These are phyloP conservation scores for Thumatha senex DNA, from an alignment of 2,888 invertebrate genomes.

Conservation along the genomic window DNA sequence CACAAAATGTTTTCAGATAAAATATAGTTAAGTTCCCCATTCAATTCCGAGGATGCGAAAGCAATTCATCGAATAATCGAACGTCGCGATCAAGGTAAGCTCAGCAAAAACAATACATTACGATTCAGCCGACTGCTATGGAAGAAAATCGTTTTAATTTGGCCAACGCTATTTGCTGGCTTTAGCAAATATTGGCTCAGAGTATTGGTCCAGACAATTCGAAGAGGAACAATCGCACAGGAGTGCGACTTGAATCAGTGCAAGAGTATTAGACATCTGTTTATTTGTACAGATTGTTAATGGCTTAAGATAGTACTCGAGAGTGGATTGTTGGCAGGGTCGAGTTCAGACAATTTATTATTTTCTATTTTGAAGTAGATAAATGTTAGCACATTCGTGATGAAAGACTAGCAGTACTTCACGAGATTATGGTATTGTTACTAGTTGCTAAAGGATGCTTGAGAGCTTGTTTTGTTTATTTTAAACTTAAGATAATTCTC, in stretches of 20 bases:
- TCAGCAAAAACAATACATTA: conserved; percentile 36
- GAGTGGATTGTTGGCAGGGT: background rate
- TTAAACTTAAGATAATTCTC: too few species aligned
- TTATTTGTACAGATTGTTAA: conserved; percentile 10
- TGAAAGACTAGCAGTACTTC: background rate
- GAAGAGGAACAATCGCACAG: conserved; percentile 48
- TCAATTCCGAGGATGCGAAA: conserved; percentile 14
- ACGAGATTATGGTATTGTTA: background rate
- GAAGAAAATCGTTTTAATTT: conserved; percentile 64
- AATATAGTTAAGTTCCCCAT: conserved; percentile 4
- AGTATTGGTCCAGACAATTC: conserved; percentile 44
- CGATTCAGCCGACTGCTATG: conserved; percentile 20
- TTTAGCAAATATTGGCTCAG: conserved; percentile 61
- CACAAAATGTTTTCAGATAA: background rate
- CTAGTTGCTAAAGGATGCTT: too few species aligned
- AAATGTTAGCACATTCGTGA: background rate
- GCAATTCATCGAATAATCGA: conserved; percentile 30
- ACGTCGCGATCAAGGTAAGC: conserved; percentile 19
- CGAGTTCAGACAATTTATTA: background rate
- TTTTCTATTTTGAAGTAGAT: background rate
- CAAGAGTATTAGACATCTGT: conserved; percentile 13
- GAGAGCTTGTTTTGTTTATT: too few species aligned
- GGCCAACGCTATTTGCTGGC: conserved; percentile 52
- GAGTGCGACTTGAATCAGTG: conserved; percentile 42
- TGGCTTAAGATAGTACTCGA: conserved; percentile 4